These are phyloP conservation scores for Paralvinella palmiformis DNA, from an alignment of 1,140 invertebrate genomes.

Conservation along the genomic window DNA sequence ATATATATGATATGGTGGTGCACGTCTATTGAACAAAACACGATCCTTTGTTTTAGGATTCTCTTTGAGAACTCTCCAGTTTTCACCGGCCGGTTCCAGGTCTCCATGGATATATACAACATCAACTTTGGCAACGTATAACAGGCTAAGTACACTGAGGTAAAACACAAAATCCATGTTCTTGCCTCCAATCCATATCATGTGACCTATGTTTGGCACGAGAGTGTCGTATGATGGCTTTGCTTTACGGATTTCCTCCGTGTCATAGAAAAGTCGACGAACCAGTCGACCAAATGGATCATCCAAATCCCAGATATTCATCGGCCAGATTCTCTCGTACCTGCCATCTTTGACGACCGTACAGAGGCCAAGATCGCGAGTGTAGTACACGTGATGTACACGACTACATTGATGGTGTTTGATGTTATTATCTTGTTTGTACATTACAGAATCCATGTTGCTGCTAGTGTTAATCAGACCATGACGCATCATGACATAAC, in stretches of 20 bases:
- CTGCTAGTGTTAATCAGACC: background rate
- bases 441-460: too few relatives aligned
- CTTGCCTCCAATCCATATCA: conserved; percentile 21
- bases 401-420: too few relatives aligned
- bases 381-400: too few relatives aligned
- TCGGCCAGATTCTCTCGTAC: conserved; percentile 18
- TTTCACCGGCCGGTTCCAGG: conserved; percentile 2
- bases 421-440: too few relatives aligned
- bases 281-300: conserved; percentile 18
- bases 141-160: conserved; percentile 17
- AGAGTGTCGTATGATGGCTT: conserved; percentile 10
- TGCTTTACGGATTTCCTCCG: conserved; percentile 14
- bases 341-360: conserved; percentile 3
- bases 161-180: conserved; percentile 21
- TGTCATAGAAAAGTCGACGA: conserved; percentile 16
- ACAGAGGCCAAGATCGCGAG: conserved; percentile 12
- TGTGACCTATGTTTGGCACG: conserved; percentile 22
- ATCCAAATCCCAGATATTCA: conserved; percentile 21
- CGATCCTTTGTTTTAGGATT: background rate
- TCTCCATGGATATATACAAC: conserved; percentile 20
- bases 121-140: conserved; percentile 20
- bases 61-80: background rate
- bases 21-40: conserved; percentile 12
- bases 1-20: conserved; percentile 14
- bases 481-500: conserved; percentile 16